phyloP scores from a whole-genome alignment of 2,113 vertebrate genomes.

The Amia ocellicauda region DNA sequence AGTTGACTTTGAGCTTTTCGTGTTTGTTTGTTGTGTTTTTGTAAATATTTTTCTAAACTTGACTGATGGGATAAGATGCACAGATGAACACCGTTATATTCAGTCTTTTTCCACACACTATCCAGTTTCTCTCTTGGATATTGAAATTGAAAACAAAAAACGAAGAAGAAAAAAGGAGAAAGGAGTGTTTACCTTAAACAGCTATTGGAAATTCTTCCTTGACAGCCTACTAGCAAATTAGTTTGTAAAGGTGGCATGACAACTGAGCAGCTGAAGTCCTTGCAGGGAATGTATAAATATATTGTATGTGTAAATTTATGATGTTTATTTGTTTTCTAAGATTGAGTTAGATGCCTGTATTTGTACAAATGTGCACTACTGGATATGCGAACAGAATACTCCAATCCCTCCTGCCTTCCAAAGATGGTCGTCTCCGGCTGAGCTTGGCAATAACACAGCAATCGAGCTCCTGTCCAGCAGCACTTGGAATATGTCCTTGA shows the following conservation, averaged over 20 bases:
- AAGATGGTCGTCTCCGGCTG: background rate
- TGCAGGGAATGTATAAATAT: too few species aligned
- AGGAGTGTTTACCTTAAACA: too few species aligned
- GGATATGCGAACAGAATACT: background rate
- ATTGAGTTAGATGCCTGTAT: slow-evolving; percentile 14
- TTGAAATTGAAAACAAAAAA: slow-evolving; percentile 20
- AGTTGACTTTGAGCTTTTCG: slow-evolving; percentile 32
- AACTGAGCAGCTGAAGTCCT: too few species aligned
- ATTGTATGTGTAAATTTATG: too few species aligned
- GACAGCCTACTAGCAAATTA: too few species aligned
- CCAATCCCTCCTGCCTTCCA: background rate
- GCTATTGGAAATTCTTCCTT: too few species aligned
- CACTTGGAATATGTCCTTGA: background rate
- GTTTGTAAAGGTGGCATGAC: too few species aligned
- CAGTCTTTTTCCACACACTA: slow-evolving; percentile 15
- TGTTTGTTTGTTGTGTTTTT: slow-evolving; percentile 45
- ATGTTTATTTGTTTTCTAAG: too few species aligned
- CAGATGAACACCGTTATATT: slow-evolving; percentile 40
- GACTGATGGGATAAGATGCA: slow-evolving; percentile 19
- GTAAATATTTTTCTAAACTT: slow-evolving; percentile 49
- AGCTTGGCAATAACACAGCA: background rate
- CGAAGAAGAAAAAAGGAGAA: too few species aligned
- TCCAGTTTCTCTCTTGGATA: slow-evolving; percentile 7
- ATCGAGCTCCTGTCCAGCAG: background rate
- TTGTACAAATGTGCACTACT: background rate